Evolutionary conservation across 2,113 vertebrate genomes (phyloP).

Genomic region (Phaethornis superciliosus): DNA sequence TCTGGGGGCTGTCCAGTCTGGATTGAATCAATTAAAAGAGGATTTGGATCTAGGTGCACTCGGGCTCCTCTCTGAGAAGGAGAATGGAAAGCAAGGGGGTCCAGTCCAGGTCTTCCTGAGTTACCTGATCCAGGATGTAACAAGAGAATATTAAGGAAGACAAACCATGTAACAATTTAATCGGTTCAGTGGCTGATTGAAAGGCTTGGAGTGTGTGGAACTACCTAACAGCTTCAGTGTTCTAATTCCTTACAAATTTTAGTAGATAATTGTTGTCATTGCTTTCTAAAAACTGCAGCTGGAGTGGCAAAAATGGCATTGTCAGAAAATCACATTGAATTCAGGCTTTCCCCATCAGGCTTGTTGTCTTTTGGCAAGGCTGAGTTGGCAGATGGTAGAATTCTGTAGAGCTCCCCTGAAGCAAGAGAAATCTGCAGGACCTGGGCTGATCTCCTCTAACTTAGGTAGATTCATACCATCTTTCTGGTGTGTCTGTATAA

Average conservation of each 20-base stretch:
- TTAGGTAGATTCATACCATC: background rate
- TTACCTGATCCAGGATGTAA: no score
- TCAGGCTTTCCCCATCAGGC: background rate
- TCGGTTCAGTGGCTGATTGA: fast-evolving
- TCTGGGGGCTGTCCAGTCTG: no score
- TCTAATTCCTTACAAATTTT: background rate
- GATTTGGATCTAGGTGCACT: no score
- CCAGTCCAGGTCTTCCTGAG: no score
- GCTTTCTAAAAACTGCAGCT: background rate
- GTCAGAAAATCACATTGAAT: background rate
- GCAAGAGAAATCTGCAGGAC: background rate
- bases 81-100: no score
- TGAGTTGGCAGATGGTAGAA: background rate
- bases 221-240: background rate
- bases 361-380: background rate
- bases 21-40: no score
- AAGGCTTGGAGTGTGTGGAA: background rate
- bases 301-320: background rate
- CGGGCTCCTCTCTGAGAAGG: no score
- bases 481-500: background rate
- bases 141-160: background rate
- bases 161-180: background rate
- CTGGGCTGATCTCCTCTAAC: background rate
- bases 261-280: background rate
- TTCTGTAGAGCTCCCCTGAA: background rate